Percentiles rank a stretch among this genome's conserved stretches.
Evolutionary conservation across 2,797 vertebrate genomes (phyloP).

Genomic region (Amblyraja radiata): DNA sequence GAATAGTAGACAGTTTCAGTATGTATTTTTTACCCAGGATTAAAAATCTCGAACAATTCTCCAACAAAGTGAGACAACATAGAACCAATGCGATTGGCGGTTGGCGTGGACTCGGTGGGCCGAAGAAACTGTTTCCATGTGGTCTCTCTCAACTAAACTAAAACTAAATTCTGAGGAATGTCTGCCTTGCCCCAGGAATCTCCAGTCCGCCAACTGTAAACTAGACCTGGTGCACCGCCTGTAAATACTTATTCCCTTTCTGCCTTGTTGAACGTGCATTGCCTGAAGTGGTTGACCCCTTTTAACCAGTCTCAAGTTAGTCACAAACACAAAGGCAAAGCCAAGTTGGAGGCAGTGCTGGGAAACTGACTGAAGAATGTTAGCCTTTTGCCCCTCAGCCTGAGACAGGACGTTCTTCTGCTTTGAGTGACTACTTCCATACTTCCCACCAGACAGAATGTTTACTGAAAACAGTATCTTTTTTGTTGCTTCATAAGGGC

Average conservation of each 20-base stretch:
- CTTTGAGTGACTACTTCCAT: constrained; percentile 20
- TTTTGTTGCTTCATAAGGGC: constrained; percentile 30
- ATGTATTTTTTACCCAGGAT: no score
- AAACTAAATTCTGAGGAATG: no score
- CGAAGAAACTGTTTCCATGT: neutral
- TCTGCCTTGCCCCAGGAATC: neutral
- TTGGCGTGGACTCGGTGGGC: no score
- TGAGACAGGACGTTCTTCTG: constrained; percentile 15
- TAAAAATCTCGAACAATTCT: no score
- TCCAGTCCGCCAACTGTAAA: neutral
- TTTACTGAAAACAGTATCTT: constrained; percentile 35
- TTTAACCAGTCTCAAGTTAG: constrained; percentile 32
- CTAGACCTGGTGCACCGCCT: neutral
- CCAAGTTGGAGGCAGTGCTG: constrained; percentile 25
- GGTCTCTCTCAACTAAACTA: neutral
- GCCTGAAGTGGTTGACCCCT: constrained; percentile 34
- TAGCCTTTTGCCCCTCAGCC: constrained; percentile 12
- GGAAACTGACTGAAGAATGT: constrained; percentile 35
- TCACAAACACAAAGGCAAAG: constrained; percentile 31
- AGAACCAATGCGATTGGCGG: no score
- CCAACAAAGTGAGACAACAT: no score
- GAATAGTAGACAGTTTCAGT: no score
- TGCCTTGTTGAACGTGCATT: constrained; percentile 2
- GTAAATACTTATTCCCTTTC: neutral
- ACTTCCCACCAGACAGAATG: constrained; percentile 24